These are phyloP conservation scores for Agonopterix subpropinquella DNA, from an alignment of 2,888 invertebrate species.

Conservation along the genomic window DNA sequence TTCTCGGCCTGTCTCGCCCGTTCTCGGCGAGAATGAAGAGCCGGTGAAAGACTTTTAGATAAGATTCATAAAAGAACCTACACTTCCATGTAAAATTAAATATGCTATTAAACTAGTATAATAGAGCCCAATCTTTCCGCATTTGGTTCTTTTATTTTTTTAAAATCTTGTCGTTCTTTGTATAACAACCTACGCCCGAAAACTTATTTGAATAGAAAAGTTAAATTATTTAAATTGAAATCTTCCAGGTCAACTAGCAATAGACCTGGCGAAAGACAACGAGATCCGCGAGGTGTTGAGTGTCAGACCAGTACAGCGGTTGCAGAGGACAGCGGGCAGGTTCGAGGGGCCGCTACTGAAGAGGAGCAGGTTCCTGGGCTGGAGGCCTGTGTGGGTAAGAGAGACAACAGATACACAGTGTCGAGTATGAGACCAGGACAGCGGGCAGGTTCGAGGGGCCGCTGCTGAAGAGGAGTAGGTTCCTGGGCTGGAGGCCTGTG, in stretches of 20 bases:
- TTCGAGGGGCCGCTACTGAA: conserved; percentile 80
- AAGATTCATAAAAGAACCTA: no score
- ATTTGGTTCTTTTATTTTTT: no score
- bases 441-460: conserved; percentile 79
- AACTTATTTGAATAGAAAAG: no score
- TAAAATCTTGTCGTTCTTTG: no score
- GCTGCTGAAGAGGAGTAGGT: conserved; percentile 76
- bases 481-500: conserved; percentile 79
- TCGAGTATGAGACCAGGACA: conserved; percentile 76
- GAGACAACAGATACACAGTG: conserved; percentile 75
- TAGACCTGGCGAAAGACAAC: conserved; percentile 75
- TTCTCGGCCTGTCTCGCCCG: no score
- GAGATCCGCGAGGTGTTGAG: conserved; percentile 79
- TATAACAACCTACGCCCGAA: no score
- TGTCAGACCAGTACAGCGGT: conserved; percentile 77
- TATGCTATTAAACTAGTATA: no score
- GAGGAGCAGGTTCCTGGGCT: conserved; percentile 78
- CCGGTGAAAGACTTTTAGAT: no score
- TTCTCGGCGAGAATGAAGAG: no score
- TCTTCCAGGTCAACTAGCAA: conserved; percentile 75
- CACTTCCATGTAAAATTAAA: no score
- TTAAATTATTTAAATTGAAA: no score
- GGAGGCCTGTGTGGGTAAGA: conserved; percentile 78
- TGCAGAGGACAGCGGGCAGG: conserved; percentile 74
- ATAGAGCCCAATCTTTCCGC: no score